Evolutionary conservation across 2,888 invertebrate species (phyloP), one percentile per base, ranked within the genome.

Genomic region (Sipha maydis): DNA sequence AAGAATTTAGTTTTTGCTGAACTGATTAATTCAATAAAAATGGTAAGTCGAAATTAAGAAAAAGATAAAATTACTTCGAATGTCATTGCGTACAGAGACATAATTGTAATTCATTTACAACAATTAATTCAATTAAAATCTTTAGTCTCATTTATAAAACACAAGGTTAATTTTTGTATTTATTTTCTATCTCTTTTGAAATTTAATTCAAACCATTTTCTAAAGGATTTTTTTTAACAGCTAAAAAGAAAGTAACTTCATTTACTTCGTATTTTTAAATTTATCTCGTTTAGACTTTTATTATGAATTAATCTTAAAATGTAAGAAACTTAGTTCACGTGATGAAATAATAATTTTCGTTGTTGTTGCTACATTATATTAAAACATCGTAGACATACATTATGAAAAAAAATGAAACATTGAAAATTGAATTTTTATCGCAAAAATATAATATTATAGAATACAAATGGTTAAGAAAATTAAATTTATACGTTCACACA

Each of bases 11-110:
- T 61, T 69, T 48, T 82, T 25, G 69, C 69, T 48, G 21, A 48
- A 69, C 69, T 48, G 41, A 82, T 82, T 82, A 82, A 69, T 48
- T 71, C 69, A 69, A 82, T 82, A 71, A 69, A 48, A 31, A 82
- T 48, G 3, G 21, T 7, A 69, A 69, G 69, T 48, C 71, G 3
- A 69, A 82, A 82, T 69, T 48, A 69, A 48, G 25, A 69, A 71
- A 71, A 11, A 41, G n/a, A 41, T 82, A 69, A 21, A 82, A 82
- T 48, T 4, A 21, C 41, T 48, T 71, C n/a, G 11, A 82, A 48
- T 4, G 28, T 28, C 11, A n/a, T 19, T 11, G 19, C 34, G 11
- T 17, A 34, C 2, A 19, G 5, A 2, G 8, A n/a, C 38, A n/a
- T n/a, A 38, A 61, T 80, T 11, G 56, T 80, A 67, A 17, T 67